These are phyloP conservation scores for Grammomys dolichurus DNA, from an alignment of 2,113 vertebrate species.

Conservation along the genomic window DNA sequence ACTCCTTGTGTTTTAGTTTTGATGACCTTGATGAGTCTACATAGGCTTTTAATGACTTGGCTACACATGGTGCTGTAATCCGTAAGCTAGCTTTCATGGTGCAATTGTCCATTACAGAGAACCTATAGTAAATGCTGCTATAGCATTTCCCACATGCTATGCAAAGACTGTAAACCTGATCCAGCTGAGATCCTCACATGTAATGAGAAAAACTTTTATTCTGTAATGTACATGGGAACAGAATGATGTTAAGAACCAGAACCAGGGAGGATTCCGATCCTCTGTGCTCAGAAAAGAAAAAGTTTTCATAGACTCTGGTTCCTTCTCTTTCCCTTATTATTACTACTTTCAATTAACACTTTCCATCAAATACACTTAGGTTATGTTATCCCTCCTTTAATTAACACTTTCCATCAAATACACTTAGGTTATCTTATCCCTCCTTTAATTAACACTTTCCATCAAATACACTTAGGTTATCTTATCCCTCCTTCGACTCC, in stretches of 20 bases:
- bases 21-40: constrained; percentile 9
- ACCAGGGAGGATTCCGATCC: not conserved
- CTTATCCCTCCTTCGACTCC: not conserved
- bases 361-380: not conserved
- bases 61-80: not conserved
- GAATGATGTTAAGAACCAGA: not conserved
- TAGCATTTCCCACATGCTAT: constrained; percentile 8
- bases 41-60: not conserved
- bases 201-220: constrained; percentile 27
- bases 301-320: not conserved
- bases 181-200: not conserved
- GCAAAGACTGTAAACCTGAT: constrained; percentile 1
- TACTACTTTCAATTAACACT: not conserved
- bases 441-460: not conserved
- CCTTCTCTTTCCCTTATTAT: not conserved
- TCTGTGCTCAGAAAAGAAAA: not conserved
- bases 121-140: not conserved
- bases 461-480: not conserved
- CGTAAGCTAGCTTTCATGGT: not conserved
- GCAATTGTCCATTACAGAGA: not conserved
- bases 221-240: not conserved
- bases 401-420: not conserved
- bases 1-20: not conserved
- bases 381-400: no score
- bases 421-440: not conserved